Evolutionary conservation across 2,113 vertebrate species (phyloP).

Genomic region (Cyprinodon brontotheroides): DNA sequence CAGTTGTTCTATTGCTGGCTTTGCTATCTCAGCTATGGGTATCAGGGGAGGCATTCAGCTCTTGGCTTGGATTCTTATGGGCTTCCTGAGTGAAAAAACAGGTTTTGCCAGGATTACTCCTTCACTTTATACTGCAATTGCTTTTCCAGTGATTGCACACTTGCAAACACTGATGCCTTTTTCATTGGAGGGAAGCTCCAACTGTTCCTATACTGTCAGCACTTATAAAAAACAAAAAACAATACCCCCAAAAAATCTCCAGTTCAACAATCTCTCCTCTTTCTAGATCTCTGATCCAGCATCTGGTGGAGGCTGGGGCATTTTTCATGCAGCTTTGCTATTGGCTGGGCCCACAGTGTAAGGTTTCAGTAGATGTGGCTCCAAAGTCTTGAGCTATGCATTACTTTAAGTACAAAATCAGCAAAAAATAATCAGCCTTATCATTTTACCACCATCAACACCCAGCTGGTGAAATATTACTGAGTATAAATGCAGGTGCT

Average conservation of each 20-base stretch:
- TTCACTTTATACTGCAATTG: slow-evolving; percentile 57
- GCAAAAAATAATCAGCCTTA: slow-evolving; percentile 62
- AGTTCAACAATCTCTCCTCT: slow-evolving; percentile 38
- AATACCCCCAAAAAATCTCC: slow-evolving; percentile 44
- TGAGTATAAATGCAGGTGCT: slow-evolving; percentile 49
- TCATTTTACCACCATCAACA: slow-evolving; percentile 56
- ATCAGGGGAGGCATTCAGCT: slow-evolving; percentile 70
- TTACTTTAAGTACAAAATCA: slow-evolving; percentile 42
- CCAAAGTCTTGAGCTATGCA: slow-evolving; percentile 24
- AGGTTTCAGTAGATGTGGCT: slow-evolving; percentile 24
- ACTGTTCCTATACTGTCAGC: slow-evolving; percentile 49
- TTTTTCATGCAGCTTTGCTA: slow-evolving; percentile 37
- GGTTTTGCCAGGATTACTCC: slow-evolving; percentile 52
- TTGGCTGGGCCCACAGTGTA: slow-evolving; percentile 29
- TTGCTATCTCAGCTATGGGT: slow-evolving; percentile 69
- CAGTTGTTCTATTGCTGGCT: slow-evolving; percentile 48
- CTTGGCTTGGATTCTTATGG: slow-evolving; percentile 65
- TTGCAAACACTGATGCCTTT: slow-evolving; percentile 49
- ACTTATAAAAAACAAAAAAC: slow-evolving; percentile 38
- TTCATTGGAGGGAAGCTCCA: slow-evolving; percentile 13
- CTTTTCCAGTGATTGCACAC: slow-evolving; percentile 72
- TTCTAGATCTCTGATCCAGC: slow-evolving; percentile 42
- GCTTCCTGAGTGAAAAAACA: slow-evolving; percentile 76
- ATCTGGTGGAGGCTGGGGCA: slow-evolving; percentile 35
- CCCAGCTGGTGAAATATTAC: slow-evolving; percentile 53